Evolutionary conservation across 1,140 invertebrate genomes (phyloP).

Genomic region (Drosophila burlai): DNA sequence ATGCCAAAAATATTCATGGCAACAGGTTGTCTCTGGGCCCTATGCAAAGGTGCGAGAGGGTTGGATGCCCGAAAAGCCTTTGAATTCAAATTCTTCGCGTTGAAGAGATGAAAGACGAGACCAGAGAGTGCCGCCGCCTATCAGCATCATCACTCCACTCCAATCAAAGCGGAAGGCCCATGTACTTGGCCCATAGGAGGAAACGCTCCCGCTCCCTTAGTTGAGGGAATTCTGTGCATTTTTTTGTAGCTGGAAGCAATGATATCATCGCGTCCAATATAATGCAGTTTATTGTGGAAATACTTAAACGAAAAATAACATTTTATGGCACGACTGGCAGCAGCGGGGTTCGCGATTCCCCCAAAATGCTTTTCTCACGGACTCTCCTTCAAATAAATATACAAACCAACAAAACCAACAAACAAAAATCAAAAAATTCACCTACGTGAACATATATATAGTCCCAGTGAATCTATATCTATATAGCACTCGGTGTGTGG

Average conservation of each 20-base stretch:
- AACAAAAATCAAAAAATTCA: neutral
- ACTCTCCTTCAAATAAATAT: conserved; percentile 12
- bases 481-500: conserved; percentile 22
- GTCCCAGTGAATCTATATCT: conserved; percentile 12
- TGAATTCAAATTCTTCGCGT: neutral
- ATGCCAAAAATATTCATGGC: conserved; percentile 10
- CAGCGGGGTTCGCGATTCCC: conserved; percentile 3
- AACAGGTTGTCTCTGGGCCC: conserved; percentile 13
- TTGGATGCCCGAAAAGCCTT: neutral
- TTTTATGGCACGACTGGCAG: conserved; percentile 12
- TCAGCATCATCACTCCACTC: neutral
- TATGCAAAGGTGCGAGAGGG: neutral
- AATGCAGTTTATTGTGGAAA: conserved; percentile 36
- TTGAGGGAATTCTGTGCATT: conserved; percentile 1
- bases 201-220: neutral
- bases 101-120: neutral
- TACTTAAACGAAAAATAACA: conserved; percentile 27
- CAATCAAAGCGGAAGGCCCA: neutral
- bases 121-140: conserved; percentile 3
- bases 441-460: neutral
- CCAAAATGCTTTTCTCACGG: conserved; percentile 14
- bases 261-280: conserved; percentile 42
- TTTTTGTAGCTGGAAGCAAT: conserved; percentile 10
- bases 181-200: conserved; percentile 6
- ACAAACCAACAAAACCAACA: neutral